These are phyloP conservation scores for Alcis repandata DNA, from an alignment of 2,888 invertebrate genomes.

Conservation along the genomic window DNA sequence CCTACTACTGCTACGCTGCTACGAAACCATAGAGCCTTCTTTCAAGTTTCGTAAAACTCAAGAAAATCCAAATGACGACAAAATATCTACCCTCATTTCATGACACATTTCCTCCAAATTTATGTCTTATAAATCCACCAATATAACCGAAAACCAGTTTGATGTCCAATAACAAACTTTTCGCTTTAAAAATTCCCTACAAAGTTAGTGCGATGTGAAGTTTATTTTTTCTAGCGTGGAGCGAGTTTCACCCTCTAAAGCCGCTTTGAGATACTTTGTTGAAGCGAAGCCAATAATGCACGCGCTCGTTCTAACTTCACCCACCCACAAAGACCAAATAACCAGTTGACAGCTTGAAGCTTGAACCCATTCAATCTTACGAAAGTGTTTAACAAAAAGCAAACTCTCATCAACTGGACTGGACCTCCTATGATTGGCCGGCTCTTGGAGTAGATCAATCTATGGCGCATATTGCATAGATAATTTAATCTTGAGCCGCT, in stretches of 20 bases:
- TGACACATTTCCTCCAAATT: not conserved
- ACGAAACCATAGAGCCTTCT: not conserved
- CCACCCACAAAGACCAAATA: constrained; percentile 15
- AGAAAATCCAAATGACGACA: too few relatives aligned
- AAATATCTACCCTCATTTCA: not conserved
- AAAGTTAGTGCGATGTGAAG: constrained; percentile 15
- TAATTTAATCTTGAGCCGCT: too few relatives aligned
- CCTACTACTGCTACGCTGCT: too few relatives aligned
- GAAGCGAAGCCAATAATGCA: constrained; percentile 46
- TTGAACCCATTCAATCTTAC: not conserved
- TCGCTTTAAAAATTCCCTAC: constrained; percentile 10
- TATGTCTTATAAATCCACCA: not conserved
- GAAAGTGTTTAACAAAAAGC: not conserved
- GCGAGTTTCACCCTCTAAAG: constrained; percentile 53
- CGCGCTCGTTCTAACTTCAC: constrained; percentile 39
- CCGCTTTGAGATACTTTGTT: constrained; percentile 57
- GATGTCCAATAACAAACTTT: constrained; percentile 38
- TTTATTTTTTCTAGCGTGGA: constrained; percentile 39
- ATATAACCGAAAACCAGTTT: constrained; percentile 1
- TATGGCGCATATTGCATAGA: too few relatives aligned
- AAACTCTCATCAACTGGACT: too few relatives aligned
- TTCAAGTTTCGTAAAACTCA: too few relatives aligned
- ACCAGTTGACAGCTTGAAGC: not conserved
- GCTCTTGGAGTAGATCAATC: too few relatives aligned
- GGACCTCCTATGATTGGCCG: too few relatives aligned